Conservation (phyloP, 2,888 invertebrate genomes). For the Tipula lateralis region DNA sequence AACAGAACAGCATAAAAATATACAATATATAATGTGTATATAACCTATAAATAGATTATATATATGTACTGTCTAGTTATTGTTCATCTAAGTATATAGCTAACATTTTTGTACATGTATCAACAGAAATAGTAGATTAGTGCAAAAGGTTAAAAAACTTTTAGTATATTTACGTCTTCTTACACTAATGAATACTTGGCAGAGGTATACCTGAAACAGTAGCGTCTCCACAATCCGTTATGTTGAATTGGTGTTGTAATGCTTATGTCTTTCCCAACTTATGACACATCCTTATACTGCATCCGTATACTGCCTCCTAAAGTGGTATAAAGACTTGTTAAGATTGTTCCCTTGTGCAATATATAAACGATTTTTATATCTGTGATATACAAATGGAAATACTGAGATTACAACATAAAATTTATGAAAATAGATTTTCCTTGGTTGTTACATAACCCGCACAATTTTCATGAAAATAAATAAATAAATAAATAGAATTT, state of each 20-base stretch:
- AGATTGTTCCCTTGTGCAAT: background rate
- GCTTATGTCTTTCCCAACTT: background rate
- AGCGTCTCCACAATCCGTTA: background rate
- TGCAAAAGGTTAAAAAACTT: slow-evolving; percentile 24
- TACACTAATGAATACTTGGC: background rate
- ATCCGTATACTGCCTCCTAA: no score
- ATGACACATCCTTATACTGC: background rate
- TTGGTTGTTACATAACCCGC: background rate
- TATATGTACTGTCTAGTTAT: background rate
- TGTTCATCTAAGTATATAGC: background rate
- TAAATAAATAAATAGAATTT: slow-evolving; percentile 20
- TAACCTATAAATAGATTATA: background rate
- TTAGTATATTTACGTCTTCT: background rate
- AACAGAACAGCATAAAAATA: background rate
- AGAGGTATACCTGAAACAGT: background rate
- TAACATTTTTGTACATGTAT: background rate
- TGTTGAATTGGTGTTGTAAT: no score
- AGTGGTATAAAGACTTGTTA: no score
- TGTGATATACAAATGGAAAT: background rate
- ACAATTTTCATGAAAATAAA: slow-evolving; percentile 7
- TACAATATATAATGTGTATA: background rate
- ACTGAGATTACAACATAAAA: background rate
- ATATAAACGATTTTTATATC: background rate
- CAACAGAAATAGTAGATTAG: background rate
- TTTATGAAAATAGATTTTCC: background rate